phyloP scores from a whole-genome alignment of 2,888 invertebrate genomes.

The Spatulosminthurus flaviceps region DNA sequence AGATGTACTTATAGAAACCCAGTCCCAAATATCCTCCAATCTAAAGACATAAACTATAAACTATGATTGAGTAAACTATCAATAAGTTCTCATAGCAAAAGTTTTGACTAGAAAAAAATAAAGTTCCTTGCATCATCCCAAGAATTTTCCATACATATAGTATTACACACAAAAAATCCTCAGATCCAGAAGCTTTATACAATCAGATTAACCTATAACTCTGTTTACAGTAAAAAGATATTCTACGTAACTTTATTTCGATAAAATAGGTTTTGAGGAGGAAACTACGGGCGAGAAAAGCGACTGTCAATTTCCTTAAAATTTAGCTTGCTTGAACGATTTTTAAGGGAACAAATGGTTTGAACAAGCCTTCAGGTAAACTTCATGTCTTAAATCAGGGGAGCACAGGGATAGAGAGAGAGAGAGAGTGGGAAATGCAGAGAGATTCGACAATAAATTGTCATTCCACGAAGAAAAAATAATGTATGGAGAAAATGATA shows the following conservation, averaged over 20 bases:
- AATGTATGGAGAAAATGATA: constrained; percentile 14
- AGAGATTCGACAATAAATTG: constrained; percentile 27
- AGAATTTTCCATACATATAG: too few species aligned
- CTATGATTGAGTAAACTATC: constrained; percentile 3
- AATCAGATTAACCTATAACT: too few species aligned
- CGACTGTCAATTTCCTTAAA: background rate
- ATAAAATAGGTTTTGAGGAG: too few species aligned
- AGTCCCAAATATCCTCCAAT: background rate
- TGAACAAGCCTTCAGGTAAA: background rate
- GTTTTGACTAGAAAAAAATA: too few species aligned
- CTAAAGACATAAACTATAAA: background rate
- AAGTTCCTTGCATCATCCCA: too few species aligned
- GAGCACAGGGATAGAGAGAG: background rate
- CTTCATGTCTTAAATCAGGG: constrained; percentile 3
- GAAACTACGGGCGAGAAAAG: background rate
- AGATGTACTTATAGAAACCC: background rate
- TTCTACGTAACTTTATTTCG: too few species aligned
- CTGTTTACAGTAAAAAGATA: too few species aligned
- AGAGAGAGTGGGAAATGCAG: background rate
- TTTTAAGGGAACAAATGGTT: background rate
- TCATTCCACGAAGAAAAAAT: constrained; percentile 1
- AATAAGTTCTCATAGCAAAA: too few species aligned
- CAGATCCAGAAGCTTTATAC: too few species aligned
- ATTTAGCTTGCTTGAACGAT: background rate
- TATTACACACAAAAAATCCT: too few species aligned